Conservation (phyloP, 2,797 vertebrate species). For the Sebastes iracundus region DNA sequence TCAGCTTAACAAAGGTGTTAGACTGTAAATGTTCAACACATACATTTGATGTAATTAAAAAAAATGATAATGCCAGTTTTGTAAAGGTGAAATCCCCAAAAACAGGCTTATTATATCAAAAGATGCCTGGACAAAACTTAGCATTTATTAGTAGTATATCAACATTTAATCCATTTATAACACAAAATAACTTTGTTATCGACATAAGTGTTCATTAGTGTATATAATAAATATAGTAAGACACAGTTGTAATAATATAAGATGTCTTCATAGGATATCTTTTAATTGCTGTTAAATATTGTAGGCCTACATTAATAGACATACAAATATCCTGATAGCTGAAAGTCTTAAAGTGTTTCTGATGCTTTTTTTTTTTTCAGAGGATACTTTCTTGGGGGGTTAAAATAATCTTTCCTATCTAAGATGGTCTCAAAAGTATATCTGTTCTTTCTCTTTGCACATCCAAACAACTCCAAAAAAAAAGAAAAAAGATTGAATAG, state of each 20-base stretch:
- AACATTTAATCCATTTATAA: background rate
- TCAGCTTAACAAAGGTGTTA: no score
- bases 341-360: background rate
- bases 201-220: background rate
- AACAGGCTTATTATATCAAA: background rate
- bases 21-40: background rate
- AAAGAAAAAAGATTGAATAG: conserved; percentile 11
- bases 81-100: background rate
- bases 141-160: background rate
- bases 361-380: background rate
- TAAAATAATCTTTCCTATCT: background rate
- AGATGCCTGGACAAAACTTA: background rate
- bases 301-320: background rate
- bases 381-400: background rate
- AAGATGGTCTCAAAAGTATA: conserved; percentile 21
- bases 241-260: background rate
- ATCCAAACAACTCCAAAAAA: background rate
- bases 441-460: conserved; percentile 54
- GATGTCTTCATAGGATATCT: background rate
- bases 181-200: background rate
- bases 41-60: background rate
- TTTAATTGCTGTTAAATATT: background rate
- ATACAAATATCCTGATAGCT: background rate
- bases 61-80: background rate
- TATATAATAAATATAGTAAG: background rate